These are phyloP conservation scores for Petrolisthes cinctipes DNA, from an alignment of 2,888 invertebrate species.

Conservation along the genomic window DNA sequence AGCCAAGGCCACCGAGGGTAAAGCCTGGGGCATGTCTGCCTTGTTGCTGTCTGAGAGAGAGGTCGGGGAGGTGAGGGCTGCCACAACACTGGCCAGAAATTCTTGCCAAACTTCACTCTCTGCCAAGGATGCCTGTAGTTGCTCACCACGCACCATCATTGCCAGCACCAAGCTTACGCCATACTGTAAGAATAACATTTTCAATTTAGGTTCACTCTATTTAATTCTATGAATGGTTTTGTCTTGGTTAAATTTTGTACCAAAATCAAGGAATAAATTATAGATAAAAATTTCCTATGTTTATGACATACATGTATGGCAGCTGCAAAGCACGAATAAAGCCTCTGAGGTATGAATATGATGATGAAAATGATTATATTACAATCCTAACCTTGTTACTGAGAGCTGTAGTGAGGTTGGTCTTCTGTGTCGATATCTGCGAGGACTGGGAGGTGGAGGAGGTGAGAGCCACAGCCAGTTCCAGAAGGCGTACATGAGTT, in stretches of 20 bases:
- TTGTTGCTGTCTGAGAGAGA: neutral
- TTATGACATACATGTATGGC: too few species aligned
- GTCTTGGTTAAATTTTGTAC: neutral
- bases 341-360: too few species aligned
- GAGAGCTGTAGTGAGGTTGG: conserved; percentile 37
- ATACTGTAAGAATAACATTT: conserved; percentile 32
- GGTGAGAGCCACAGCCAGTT: conserved; percentile 37
- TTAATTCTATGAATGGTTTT: neutral
- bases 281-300: too few species aligned
- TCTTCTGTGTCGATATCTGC: conserved; percentile 30
- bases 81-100: conserved; percentile 24
- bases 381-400: conserved; percentile 38
- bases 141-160: conserved; percentile 57
- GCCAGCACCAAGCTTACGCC: conserved; percentile 57
- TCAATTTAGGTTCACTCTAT: neutral
- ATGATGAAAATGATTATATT: too few species aligned
- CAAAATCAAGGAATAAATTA: too few species aligned
- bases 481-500: conserved; percentile 18
- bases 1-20: conserved; percentile 57
- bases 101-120: conserved; percentile 44
- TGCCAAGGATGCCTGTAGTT: conserved; percentile 18
- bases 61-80: conserved; percentile 9
- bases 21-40: conserved; percentile 40
- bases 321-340: too few species aligned
- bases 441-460: neutral